These are phyloP conservation scores for Tubulanus polymorphus DNA, from an alignment of 2,888 invertebrate genomes.

Conservation along the genomic window DNA sequence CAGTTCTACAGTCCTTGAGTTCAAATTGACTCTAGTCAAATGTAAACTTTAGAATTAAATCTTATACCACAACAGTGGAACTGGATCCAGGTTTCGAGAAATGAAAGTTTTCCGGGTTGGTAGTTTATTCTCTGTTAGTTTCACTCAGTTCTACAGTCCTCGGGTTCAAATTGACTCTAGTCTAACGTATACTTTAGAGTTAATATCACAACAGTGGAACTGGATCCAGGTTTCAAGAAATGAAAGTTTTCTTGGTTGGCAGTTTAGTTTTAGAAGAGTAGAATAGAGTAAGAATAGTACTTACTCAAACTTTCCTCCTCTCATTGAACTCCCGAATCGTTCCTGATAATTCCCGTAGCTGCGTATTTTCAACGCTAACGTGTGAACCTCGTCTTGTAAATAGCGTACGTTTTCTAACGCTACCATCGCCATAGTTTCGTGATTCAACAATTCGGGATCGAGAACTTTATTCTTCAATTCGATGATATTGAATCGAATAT, in stretches of 20 bases:
- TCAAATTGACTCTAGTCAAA: background rate
- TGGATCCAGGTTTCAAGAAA: too few species aligned
- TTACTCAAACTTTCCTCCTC: slow-evolving; percentile 25
- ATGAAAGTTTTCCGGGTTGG: too few species aligned
- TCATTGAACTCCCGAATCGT: slow-evolving; percentile 49
- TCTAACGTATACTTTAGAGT: too few species aligned
- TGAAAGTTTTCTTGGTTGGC: too few species aligned
- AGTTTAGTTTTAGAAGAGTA: too few species aligned
- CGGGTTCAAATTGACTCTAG: background rate
- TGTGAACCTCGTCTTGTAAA: slow-evolving; percentile 46
- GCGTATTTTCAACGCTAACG: slow-evolving; percentile 40
- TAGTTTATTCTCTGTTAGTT: too few species aligned
- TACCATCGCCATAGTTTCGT: slow-evolving; percentile 43
- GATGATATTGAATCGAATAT: slow-evolving; percentile 40
- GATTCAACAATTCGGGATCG: slow-evolving; percentile 45
- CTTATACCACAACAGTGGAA: too few species aligned
- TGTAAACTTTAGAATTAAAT: too few species aligned
- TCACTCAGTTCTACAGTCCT: slow-evolving; percentile 6
- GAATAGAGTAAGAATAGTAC: slow-evolving; percentile 5
- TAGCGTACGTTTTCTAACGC: slow-evolving; percentile 44
- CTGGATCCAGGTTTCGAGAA: too few species aligned
- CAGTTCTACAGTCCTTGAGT: slow-evolving; percentile 4
- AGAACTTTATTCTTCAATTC: slow-evolving; percentile 45
- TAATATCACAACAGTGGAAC: too few species aligned
- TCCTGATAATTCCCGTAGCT: slow-evolving; percentile 53